A percentile compares a stretch with the other conserved stretches of the same genome.
These are phyloP conservation scores for Pseudolaguvia tuberculata DNA, from an alignment of 2,113 vertebrate genomes.

Conservation along the genomic window DNA sequence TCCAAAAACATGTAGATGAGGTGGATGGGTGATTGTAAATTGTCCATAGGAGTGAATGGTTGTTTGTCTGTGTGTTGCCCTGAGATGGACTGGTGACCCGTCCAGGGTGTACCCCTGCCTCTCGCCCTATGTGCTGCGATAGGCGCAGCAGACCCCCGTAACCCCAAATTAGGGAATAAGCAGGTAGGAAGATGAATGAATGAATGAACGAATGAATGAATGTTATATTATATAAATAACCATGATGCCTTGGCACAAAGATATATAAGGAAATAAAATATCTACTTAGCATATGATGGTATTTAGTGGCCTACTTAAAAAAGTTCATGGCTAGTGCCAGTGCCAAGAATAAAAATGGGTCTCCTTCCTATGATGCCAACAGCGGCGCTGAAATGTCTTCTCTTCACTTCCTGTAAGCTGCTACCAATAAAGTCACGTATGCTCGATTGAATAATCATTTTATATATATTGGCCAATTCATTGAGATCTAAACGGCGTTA, in stretches of 20 bases:
- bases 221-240: neutral
- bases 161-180: too few species aligned
- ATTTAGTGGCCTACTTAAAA: conserved; percentile 27
- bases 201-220: too few species aligned
- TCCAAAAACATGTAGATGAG: too few species aligned
- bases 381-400: neutral
- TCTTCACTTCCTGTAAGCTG: neutral
- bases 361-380: conserved; percentile 1
- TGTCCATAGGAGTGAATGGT: too few species aligned
- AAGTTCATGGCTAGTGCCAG: conserved; percentile 1
- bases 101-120: too few species aligned
- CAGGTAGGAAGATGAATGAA: too few species aligned
- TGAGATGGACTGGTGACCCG: too few species aligned
- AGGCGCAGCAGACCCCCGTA: too few species aligned
- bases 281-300: conserved; percentile 21
- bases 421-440: neutral
- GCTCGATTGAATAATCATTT: neutral
- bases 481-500: neutral
- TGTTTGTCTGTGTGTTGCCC: too few species aligned
- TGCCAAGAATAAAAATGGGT: conserved; percentile 15
- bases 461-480: neutral
- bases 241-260: neutral
- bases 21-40: too few species aligned
- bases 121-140: too few species aligned
- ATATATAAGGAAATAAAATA: conserved; percentile 7